A percentile compares a stretch with the other conserved stretches of the same genome.
Conservation (phyloP, 2,797 vertebrate genomes). For the Melanotaenia pygmaea region DNA sequence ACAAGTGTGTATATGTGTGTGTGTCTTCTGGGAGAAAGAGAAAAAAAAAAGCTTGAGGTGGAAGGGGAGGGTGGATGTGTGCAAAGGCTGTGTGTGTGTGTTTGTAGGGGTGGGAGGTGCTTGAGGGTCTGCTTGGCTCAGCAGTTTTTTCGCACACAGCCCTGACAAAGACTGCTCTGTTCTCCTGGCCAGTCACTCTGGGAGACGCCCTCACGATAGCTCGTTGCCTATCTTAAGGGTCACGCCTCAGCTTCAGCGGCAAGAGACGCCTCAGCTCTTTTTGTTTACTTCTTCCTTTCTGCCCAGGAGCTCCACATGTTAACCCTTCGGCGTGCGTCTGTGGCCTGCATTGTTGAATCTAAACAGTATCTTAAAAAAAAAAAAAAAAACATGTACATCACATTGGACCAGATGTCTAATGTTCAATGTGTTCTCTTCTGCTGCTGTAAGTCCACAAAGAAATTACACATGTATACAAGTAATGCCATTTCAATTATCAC, state of each 20-base stretch:
- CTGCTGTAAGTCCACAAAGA: constrained; percentile 3
- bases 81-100: not conserved
- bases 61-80: constrained; percentile 10
- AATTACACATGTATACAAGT: constrained; percentile 38
- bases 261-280: constrained; percentile 52
- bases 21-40: constrained; percentile 53
- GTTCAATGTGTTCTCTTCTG: not conserved
- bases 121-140: constrained; percentile 71
- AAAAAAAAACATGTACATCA: not conserved
- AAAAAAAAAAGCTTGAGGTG: constrained; percentile 13
- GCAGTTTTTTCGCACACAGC: constrained; percentile 72
- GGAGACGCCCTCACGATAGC: constrained; percentile 80
- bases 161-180: constrained; percentile 78
- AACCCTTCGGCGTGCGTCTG: constrained; percentile 50
- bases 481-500: constrained; percentile 75
- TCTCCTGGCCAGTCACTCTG: constrained; percentile 63
- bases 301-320: constrained; percentile 33
- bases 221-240: constrained; percentile 74
- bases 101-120: not conserved
- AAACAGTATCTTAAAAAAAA: not conserved
- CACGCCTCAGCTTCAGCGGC: constrained; percentile 67
- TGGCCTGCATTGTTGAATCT: not conserved
- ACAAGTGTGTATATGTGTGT: constrained; percentile 57
- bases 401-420: constrained; percentile 8
- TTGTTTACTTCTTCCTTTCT: constrained; percentile 63